Evolutionary conservation across 2,888 invertebrate species (phyloP).

Genomic region (Allygus modestus): DNA sequence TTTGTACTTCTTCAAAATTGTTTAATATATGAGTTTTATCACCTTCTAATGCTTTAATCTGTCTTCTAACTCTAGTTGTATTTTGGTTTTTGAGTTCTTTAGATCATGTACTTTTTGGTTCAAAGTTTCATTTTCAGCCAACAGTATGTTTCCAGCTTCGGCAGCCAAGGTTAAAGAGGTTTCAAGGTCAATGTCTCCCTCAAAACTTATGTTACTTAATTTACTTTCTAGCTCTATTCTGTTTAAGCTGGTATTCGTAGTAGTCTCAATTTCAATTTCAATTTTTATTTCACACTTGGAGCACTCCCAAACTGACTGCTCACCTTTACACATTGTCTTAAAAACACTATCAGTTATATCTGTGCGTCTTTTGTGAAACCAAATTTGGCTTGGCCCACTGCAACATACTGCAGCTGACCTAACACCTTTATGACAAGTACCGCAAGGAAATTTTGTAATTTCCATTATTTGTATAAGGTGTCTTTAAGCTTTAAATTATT

Average conservation of each 20-base stretch:
- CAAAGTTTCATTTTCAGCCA: not conserved
- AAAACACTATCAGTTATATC: not conserved
- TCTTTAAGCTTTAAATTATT: too few species aligned
- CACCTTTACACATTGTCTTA: not conserved
- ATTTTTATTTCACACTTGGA: not conserved
- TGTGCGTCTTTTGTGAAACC: slow-evolving; percentile 18
- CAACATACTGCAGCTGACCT: not conserved
- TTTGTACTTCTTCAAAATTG: not conserved
- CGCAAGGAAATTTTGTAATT: slow-evolving; percentile 16
- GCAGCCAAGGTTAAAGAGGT: slow-evolving; percentile 3
- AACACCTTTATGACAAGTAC: not conserved
- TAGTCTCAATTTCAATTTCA: not conserved
- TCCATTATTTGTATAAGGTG: too few species aligned
- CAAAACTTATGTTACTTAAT: not conserved
- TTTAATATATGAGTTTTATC: not conserved
- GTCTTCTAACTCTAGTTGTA: slow-evolving; percentile 1
- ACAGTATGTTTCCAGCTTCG: not conserved
- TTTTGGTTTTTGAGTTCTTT: not conserved
- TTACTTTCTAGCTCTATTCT: not conserved
- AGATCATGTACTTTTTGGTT: slow-evolving; percentile 25
- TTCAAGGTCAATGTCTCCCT: not conserved
- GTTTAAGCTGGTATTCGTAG: not conserved
- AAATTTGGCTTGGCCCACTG: not conserved
- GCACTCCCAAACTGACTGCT: not conserved
- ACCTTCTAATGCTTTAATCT: not conserved